Percentiles rank a stretch among this genome's conserved stretches.
Conservation (phyloP, 2,797 vertebrate species). For the Spinibarbus caldwelli region DNA sequence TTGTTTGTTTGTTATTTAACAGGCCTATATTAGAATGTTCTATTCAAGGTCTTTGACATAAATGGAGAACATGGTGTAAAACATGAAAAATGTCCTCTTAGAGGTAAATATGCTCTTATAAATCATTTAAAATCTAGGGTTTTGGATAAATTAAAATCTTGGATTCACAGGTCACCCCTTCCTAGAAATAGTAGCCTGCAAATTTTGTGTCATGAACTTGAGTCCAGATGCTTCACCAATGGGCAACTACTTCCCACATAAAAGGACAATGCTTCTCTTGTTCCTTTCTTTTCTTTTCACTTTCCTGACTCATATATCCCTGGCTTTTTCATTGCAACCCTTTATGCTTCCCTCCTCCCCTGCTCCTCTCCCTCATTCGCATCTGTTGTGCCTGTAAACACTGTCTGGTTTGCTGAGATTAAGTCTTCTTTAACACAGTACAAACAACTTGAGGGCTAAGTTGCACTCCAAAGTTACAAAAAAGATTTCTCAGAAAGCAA, state of each 20-base stretch:
- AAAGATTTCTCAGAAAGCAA: constrained; percentile 20
- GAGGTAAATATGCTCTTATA: background rate
- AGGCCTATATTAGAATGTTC: background rate
- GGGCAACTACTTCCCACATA: constrained; percentile 5
- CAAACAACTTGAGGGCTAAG: constrained; percentile 37
- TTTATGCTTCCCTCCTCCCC: constrained; percentile 11
- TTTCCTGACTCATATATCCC: constrained; percentile 19
- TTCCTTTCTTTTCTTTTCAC: constrained; percentile 32
- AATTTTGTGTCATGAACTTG: too few relatives aligned
- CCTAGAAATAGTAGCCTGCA: too few relatives aligned
- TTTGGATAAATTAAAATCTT: background rate
- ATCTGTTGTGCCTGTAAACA: constrained; percentile 11
- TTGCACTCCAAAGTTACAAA: constrained; percentile 34
- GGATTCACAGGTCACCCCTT: too few relatives aligned
- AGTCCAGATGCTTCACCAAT: too few relatives aligned
- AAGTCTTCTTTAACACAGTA: constrained; percentile 32
- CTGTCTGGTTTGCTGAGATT: constrained; percentile 52
- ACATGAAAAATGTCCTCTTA: background rate
- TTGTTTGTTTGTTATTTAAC: background rate
- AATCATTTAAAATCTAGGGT: background rate
- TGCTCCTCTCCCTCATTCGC: background rate
- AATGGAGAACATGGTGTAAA: background rate
- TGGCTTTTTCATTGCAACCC: constrained; percentile 1
- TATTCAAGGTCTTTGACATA: background rate
- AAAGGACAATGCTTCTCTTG: constrained; percentile 29